Evolutionary conservation across 1,140 invertebrate genomes (phyloP).

Genomic region (Lucilia sericata): DNA sequence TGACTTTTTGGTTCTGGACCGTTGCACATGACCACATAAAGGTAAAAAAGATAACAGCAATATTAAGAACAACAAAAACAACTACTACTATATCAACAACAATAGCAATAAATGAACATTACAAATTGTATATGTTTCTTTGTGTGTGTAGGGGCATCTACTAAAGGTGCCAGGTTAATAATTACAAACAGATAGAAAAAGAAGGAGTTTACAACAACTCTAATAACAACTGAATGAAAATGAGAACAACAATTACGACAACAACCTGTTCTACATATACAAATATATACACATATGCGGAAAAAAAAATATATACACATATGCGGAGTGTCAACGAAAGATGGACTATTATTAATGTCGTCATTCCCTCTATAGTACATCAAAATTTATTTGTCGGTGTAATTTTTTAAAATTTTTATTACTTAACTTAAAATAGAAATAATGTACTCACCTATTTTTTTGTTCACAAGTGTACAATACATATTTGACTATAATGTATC

Average conservation of each 20-base stretch:
- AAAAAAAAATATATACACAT: too few species aligned
- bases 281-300: neutral
- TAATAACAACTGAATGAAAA: conserved; percentile 26
- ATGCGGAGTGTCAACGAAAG: too few species aligned
- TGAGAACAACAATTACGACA: neutral
- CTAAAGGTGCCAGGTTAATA: conserved; percentile 25
- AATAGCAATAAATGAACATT: neutral
- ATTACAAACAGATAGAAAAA: conserved; percentile 17
- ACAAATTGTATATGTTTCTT: neutral
- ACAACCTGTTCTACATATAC: neutral
- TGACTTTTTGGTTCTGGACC: conserved; percentile 14
- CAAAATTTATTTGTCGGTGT: too few species aligned
- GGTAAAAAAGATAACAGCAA: neutral
- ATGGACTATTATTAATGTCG: too few species aligned
- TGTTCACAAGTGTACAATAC: too few species aligned
- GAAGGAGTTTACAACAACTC: conserved; percentile 11
- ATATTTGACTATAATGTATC: too few species aligned
- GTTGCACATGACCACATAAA: conserved; percentile 15
- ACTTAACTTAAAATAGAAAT: too few species aligned
- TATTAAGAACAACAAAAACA: neutral
- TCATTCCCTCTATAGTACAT: too few species aligned
- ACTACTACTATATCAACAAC: too few species aligned
- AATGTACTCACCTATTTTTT: too few species aligned
- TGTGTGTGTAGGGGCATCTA: neutral
- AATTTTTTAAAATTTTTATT: too few species aligned